Evolutionary conservation across 1,140 invertebrate species (phyloP), one percentile per base, ranked within the genome.

Genomic region (Drosophila erecta): DNA sequence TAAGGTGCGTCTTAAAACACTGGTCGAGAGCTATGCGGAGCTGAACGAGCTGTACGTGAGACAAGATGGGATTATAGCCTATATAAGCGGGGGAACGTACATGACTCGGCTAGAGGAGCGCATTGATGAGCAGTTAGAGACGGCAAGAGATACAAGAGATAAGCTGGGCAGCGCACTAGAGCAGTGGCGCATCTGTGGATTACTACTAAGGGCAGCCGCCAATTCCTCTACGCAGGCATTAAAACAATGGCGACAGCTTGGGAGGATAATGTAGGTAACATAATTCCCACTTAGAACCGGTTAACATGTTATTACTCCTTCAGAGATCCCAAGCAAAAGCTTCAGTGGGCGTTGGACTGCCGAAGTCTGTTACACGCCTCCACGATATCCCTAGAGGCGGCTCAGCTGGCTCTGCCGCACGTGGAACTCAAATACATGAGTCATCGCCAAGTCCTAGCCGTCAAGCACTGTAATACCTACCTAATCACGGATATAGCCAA

Each of bases 171-270:
- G 91, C 55, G 67, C 90, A 6, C 30, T 91, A 40, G 91, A 92
- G 54, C 91, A 92, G 67, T 92, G 91, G 91, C 79, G 90, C 8
- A 92, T 92, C 11, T 92, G 91, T 65, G 91, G 90, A 7, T 60
- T 78, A 7, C 40, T 92, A 4, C 49, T 92, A 0, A 60, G 83
- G 11, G 78, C 91, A 3, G 75, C 85, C 1, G 79, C 91, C 1
- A 91, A 90, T 49, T 89, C 90, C 10, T 65, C 90, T 2, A 87
- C 89, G 2, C 74, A 90, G 47, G 79, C 76, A 46, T 53, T 90
- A 0, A 72, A 92, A 38, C 86, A 90, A 14, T 92, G 91, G 90
- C 76, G 62, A 0, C 73, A 85, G 6, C 43, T 91, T 5, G 35
- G 38, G 14, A 77, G 58, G 20, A 49, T 84, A 0, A 77, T 91